Percentiles rank a stretch among this genome's conserved stretches.
Evolutionary conservation across 1,140 invertebrate species (phyloP).

Genomic region (Drosophila elegans): DNA sequence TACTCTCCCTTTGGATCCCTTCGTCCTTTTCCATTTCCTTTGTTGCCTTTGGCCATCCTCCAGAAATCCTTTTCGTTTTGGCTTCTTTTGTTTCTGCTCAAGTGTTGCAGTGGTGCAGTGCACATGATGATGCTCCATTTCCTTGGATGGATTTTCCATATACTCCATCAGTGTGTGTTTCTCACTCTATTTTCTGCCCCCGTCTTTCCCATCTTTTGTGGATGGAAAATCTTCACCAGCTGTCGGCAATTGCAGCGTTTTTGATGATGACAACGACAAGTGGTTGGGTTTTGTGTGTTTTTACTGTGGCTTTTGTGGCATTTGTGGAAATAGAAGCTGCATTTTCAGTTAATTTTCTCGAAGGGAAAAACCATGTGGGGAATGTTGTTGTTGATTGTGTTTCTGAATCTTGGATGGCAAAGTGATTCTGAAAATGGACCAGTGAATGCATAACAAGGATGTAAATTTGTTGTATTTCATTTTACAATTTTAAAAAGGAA

Average conservation of each 20-base stretch:
- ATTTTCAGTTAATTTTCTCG: slow-evolving; percentile 70
- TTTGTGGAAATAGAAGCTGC: slow-evolving; percentile 30
- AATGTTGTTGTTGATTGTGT: slow-evolving; percentile 51
- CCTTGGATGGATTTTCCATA: slow-evolving; percentile 57
- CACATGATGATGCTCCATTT: slow-evolving; percentile 62
- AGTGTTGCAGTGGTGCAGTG: slow-evolving; percentile 58
- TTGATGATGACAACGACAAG: slow-evolving; percentile 54
- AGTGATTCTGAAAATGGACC: background rate
- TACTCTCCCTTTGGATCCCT: background rate
- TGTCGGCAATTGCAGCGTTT: slow-evolving; percentile 55
- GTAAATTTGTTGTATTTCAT: too few relatives aligned
- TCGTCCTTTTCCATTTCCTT: slow-evolving; percentile 19
- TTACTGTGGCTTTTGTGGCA: slow-evolving; percentile 39
- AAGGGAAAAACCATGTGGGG: slow-evolving; percentile 67
- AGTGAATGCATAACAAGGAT: background rate
- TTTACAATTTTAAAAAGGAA: too few relatives aligned
- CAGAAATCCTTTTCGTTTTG: slow-evolving; percentile 42
- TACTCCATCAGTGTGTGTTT: slow-evolving; percentile 13
- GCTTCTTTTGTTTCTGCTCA: slow-evolving; percentile 67
- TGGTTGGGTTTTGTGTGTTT: slow-evolving; percentile 38
- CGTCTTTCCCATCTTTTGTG: slow-evolving; percentile 5
- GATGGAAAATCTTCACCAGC: slow-evolving; percentile 34
- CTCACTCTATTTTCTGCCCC: slow-evolving; percentile 5
- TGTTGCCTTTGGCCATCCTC: slow-evolving; percentile 46
- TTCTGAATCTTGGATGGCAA: slow-evolving; percentile 14